Percentiles rank a stretch among this genome's conserved stretches.
Evolutionary conservation across 2,797 vertebrate species (phyloP).

Genomic region (Tragopan temminckii): DNA sequence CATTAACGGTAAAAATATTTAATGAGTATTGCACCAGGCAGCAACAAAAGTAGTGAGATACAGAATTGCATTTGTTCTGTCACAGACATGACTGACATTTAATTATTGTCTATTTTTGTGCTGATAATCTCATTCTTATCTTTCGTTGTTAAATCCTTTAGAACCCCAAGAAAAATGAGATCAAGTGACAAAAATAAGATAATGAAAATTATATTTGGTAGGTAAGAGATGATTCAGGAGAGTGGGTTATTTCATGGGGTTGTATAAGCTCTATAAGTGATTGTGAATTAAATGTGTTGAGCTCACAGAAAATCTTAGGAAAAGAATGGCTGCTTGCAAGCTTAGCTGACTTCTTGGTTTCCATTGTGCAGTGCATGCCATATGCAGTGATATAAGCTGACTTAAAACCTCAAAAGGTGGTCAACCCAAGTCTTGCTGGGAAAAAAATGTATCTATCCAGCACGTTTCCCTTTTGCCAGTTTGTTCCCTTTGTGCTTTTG

Average conservation of each 20-base stretch:
- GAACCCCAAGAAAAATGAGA: conserved; percentile 82
- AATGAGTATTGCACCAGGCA: conserved; percentile 79
- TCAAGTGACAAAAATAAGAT: conserved; percentile 84
- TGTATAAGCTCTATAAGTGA: conserved; percentile 64
- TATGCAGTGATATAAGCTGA: conserved; percentile 57
- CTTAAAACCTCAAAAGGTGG: conserved; percentile 62
- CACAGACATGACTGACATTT: conserved; percentile 84
- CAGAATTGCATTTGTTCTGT: conserved; percentile 81
- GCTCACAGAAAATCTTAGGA: conserved; percentile 60
- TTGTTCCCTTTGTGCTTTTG: conserved; percentile 52
- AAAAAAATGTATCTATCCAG: conserved; percentile 57
- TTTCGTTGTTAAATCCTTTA: conserved; percentile 82
- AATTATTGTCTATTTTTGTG: conserved; percentile 85
- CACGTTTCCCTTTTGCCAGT: conserved; percentile 42
- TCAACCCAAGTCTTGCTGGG: conserved; percentile 53
- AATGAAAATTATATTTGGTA: conserved; percentile 85
- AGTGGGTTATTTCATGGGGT: conserved; percentile 76
- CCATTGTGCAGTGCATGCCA: conserved; percentile 40
- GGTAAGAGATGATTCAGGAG: conserved; percentile 77
- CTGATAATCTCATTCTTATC: conserved; percentile 85
- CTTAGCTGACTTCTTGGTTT: conserved; percentile 58
- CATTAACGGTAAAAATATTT: conserved; percentile 75
- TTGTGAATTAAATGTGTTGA: conserved; percentile 71
- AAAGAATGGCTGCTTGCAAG: conserved; percentile 46
- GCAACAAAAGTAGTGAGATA: conserved; percentile 80